phyloP scores from a whole-genome alignment of 2,888 invertebrate genomes.

The Pollenia griseotomentosa region DNA sequence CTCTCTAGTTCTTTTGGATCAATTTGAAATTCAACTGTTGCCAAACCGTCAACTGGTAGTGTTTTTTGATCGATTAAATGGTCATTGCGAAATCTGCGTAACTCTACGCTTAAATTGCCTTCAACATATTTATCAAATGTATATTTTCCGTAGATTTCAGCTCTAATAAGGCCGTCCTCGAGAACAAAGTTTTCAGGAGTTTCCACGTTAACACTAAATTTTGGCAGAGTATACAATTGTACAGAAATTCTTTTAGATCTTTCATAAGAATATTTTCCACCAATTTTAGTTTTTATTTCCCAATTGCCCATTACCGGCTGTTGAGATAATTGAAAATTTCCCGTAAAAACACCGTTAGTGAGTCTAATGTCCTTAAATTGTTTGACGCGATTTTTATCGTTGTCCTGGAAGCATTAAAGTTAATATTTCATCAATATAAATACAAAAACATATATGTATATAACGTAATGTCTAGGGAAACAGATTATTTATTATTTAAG shows the following conservation, averaged over 20 bases:
- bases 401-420: constrained; percentile 86
- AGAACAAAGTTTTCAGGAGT: constrained; percentile 92
- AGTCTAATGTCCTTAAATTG: constrained; percentile 90
- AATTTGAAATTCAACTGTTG: constrained; percentile 8
- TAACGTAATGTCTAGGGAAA: no score
- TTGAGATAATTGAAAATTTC: constrained; percentile 90
- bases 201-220: constrained; percentile 94
- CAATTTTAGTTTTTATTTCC: constrained; percentile 90
- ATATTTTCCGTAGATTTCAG: constrained; percentile 85
- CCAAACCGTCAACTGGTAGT: constrained; percentile 18
- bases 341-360: constrained; percentile 90
- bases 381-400: constrained; percentile 91
- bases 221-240: constrained; percentile 95
- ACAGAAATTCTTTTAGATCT: constrained; percentile 85
- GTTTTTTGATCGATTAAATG: constrained; percentile 2
- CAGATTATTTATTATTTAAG: background rate
- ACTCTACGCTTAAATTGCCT: constrained; percentile 91
- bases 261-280: constrained; percentile 76
- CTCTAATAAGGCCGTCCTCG: constrained; percentile 83
- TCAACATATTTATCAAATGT: constrained; percentile 94
- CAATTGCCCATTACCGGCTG: constrained; percentile 95
- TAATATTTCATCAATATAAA: background rate
- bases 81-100: constrained; percentile 85
- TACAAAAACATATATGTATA: background rate
- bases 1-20: background rate